A percentile compares a stretch with the other conserved stretches of the same genome.
Evolutionary conservation across 2,113 vertebrate genomes (phyloP).

Genomic region (Colinus virginianus): DNA sequence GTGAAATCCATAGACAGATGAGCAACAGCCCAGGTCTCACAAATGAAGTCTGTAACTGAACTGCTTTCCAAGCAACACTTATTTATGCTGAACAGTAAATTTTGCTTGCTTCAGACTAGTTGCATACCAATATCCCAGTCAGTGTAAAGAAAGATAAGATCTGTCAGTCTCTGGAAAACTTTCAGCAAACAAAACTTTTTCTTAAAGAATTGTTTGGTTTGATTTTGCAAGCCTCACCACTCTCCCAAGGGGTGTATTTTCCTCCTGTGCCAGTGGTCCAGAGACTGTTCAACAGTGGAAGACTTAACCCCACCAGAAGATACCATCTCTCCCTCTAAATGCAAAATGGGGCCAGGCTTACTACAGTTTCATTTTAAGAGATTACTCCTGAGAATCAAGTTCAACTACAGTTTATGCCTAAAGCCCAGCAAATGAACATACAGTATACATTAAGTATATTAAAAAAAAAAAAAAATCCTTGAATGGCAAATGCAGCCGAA

Average conservation of each 20-base stretch:
- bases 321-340: slow-evolving; percentile 4
- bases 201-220: neutral
- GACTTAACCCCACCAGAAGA: slow-evolving; percentile 36
- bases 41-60: neutral
- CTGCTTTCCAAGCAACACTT: neutral
- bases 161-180: neutral
- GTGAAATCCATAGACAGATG: neutral
- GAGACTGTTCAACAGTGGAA: neutral
- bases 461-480: neutral
- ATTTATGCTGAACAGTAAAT: neutral
- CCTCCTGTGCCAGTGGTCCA: neutral
- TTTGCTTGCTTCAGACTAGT: neutral
- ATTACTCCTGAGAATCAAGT: slow-evolving; percentile 41
- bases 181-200: neutral
- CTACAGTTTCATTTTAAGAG: slow-evolving; percentile 49
- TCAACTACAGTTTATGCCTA: slow-evolving; percentile 37
- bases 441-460: slow-evolving; percentile 16
- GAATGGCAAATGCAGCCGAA: slow-evolving; percentile 49
- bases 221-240: slow-evolving; percentile 1
- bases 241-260: neutral
- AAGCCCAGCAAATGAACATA: slow-evolving; percentile 50
- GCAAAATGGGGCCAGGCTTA: slow-evolving; percentile 47
- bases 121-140: neutral
- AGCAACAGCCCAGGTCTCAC: neutral
- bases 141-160: neutral